phyloP scores from a whole-genome alignment of 2,888 invertebrate species.

The Plemyria rubiginata region DNA sequence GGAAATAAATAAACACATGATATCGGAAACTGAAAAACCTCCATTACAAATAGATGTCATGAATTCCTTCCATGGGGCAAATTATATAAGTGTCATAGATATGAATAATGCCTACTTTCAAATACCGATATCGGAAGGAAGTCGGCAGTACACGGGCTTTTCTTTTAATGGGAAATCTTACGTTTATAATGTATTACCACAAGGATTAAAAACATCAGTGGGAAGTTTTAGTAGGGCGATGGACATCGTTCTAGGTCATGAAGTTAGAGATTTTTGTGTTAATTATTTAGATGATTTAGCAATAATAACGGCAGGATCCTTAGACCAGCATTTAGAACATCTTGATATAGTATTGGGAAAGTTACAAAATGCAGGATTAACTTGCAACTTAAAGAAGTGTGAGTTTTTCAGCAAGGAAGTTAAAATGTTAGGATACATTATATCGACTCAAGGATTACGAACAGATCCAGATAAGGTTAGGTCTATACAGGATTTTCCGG shows the following conservation, averaged over 20 bases:
- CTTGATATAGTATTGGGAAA: constrained; percentile 30
- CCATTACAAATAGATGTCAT: constrained; percentile 21
- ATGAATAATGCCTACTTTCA: constrained; percentile 29
- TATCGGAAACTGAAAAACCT: constrained; percentile 24
- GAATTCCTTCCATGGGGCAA: constrained; percentile 20
- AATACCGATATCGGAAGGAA: constrained; percentile 9
- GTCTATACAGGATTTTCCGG: constrained; percentile 35
- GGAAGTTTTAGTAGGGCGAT: constrained; percentile 45
- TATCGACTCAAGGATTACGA: constrained; percentile 30
- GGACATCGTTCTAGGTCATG: constrained; percentile 42
- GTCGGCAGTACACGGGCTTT: constrained; percentile 19
- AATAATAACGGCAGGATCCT: constrained; percentile 31
- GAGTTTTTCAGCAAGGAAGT: constrained; percentile 26
- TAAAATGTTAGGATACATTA: constrained; percentile 39
- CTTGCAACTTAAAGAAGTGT: constrained; percentile 28
- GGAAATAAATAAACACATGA: constrained; percentile 31
- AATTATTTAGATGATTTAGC: constrained; percentile 46
- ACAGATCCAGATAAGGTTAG: constrained; percentile 18
- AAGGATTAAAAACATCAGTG: constrained; percentile 36
- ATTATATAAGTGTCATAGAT: constrained; percentile 17
- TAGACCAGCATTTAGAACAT: constrained; percentile 39
- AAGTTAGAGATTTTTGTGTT: constrained; percentile 41
- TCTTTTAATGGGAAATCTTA: constrained; percentile 23
- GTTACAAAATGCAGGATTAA: constrained; percentile 20
- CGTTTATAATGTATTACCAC: constrained; percentile 21